Evolutionary conservation across 2,797 vertebrate genomes (phyloP).

Genomic region (Ceyx erithaca): DNA sequence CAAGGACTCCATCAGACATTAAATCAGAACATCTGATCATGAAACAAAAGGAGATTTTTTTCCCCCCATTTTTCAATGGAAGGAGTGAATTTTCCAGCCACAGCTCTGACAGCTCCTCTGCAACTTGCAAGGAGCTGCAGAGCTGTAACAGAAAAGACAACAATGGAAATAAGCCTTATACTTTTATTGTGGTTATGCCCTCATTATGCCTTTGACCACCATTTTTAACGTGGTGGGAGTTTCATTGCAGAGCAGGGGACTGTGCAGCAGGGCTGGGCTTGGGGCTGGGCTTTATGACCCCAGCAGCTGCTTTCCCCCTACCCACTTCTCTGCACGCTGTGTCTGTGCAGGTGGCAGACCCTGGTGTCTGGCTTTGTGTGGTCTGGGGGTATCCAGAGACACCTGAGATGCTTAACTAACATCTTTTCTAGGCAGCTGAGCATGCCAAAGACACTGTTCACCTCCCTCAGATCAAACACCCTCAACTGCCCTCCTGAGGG

Average conservation of each 20-base stretch:
- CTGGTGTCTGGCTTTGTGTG: not conserved
- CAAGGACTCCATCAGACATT: not conserved
- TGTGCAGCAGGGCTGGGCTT: not conserved
- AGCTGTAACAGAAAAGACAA: not conserved
- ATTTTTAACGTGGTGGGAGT: not conserved
- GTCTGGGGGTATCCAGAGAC: not conserved
- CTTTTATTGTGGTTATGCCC: not conserved
- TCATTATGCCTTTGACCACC: not conserved
- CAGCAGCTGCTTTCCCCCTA: not conserved
- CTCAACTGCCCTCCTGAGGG: fast-evolving
- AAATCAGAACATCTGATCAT: not conserved
- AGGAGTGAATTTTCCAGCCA: not conserved
- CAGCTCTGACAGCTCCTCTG: not conserved
- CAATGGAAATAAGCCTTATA: not conserved
- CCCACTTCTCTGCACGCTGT: fast-evolving
- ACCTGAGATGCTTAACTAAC: not conserved
- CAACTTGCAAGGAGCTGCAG: not conserved
- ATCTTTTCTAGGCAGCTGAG: not conserved
- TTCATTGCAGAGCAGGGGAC: not conserved
- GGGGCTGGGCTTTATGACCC: not conserved
- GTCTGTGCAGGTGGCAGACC: not conserved
- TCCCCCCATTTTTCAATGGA: not conserved
- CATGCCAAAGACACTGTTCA: not conserved
- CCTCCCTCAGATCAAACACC: not conserved
- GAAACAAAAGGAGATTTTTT: not conserved